Percentiles rank a stretch among this genome's conserved stretches.
phyloP scores from a whole-genome alignment of 64 coral and sea anemone genomes.

The Acropora tenuis region DNA sequence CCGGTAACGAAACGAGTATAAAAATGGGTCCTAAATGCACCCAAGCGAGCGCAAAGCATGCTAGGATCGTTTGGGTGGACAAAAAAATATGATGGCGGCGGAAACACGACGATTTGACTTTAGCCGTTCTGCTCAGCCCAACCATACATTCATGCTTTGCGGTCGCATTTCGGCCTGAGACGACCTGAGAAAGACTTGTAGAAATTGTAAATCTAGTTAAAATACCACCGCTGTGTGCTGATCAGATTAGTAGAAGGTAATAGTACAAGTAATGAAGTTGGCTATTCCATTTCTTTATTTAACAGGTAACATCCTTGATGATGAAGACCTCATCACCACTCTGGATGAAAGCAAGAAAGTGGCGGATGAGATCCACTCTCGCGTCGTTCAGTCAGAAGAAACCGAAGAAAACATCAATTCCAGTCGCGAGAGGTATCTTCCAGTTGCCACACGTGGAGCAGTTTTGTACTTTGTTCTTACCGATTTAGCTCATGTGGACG shows the following conservation, averaged over 20 bases:
- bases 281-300: not conserved
- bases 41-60: too few relatives aligned
- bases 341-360: slow-evolving; percentile 94
- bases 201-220: too few relatives aligned
- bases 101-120: too few relatives aligned
- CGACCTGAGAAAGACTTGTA: too few relatives aligned
- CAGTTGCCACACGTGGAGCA: slow-evolving; percentile 85
- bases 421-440: slow-evolving; percentile 87
- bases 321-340: slow-evolving; percentile 91
- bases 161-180: too few relatives aligned
- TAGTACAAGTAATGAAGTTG: not conserved
- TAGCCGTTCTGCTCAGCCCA: too few relatives aligned
- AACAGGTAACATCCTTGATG: slow-evolving; percentile 88
- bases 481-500: slow-evolving; percentile 78
- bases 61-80: too few relatives aligned
- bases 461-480: slow-evolving; percentile 90
- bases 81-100: too few relatives aligned
- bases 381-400: slow-evolving; percentile 89
- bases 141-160: too few relatives aligned
- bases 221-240: too few relatives aligned
- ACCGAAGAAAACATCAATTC: slow-evolving; percentile 84
- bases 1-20: too few relatives aligned
- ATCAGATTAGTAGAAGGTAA: not conserved
- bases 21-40: too few relatives aligned
- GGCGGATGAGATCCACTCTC: slow-evolving; percentile 82